A percentile compares a stretch with the other conserved stretches of the same genome.
Conservation (phyloP, 2,888 invertebrate genomes). For the Drosophila mettleri region DNA sequence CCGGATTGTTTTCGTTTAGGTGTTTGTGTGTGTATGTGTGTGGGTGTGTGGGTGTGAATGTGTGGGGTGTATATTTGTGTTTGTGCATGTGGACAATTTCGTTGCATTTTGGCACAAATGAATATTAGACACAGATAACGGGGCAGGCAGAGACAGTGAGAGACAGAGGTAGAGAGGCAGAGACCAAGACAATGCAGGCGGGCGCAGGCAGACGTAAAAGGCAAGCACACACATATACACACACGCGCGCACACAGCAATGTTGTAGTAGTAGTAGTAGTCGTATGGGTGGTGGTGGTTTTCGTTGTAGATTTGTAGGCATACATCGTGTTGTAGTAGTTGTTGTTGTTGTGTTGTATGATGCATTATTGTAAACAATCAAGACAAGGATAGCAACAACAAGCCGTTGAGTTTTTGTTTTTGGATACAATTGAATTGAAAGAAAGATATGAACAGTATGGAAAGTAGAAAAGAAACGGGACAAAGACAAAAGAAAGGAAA, state of each 20-base stretch:
- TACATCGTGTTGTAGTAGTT: slow-evolving; percentile 30
- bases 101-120: slow-evolving; percentile 38
- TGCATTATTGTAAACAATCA: slow-evolving; percentile 65
- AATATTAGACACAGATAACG: slow-evolving; percentile 51
- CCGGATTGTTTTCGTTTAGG: slow-evolving; percentile 61
- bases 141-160: slow-evolving; percentile 57
- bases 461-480: slow-evolving; percentile 72
- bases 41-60: slow-evolving; percentile 18
- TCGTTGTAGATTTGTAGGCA: slow-evolving; percentile 36
- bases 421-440: slow-evolving; percentile 54
- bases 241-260: slow-evolving; percentile 11
- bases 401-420: slow-evolving; percentile 59
- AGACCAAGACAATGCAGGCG: too few relatives aligned
- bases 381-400: slow-evolving; percentile 74
- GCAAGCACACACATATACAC: slow-evolving; percentile 25
- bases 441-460: slow-evolving; percentile 48
- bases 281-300: slow-evolving; percentile 12
- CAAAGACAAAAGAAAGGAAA: slow-evolving; percentile 64
- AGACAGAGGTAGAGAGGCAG: slow-evolving; percentile 38
- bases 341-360: slow-evolving; percentile 48
- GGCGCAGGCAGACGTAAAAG: slow-evolving; percentile 52
- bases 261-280: slow-evolving; percentile 29
- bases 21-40: slow-evolving; percentile 29
- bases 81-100: slow-evolving; percentile 51
- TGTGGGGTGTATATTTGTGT: slow-evolving; percentile 30